Base-by-base conservation (phyloP, 2,797 vertebrate genomes). In the Alosa sapidissima region DNA sequence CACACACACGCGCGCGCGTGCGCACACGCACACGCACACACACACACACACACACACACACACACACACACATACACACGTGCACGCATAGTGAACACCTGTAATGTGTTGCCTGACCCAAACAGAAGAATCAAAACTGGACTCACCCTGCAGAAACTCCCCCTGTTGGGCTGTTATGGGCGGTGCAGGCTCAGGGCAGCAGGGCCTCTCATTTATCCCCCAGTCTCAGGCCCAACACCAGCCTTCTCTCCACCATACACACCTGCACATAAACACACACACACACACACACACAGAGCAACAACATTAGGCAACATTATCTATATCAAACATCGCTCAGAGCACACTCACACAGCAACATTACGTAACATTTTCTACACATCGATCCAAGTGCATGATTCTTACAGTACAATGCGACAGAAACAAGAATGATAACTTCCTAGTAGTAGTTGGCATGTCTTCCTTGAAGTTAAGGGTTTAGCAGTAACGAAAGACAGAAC, bases 101-200 rank as follows among this genome's bases (percentile, higher is more conserved):
- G 24, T 33, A 65, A 9, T 11, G 8, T 33, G 24, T 58, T 65
- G 62, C 62, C 9, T 65, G 60, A 10, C 24, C n/a, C 60, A 28
- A 24, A 24, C n/a, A 9, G 60, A 6, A 28, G 9, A 7, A 28
- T 5, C 28, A 8, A 8, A 28, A 28, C 24, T 65, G 62, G 62
- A 33, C 62, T 65, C 33, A 65, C 62, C 62, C 62, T 65, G 62
- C 62, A 65, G 62, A 33, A 24, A 13, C 62, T 65, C 62, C 62
- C 62, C 62, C 62, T 65, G 62, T 65, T 65, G 62, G 62, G 24
- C 62, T 33, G 24, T 24, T 65, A 65, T 1, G 28, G 62, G 24
- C 9, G 10, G 62, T 65, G 62, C 62, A 65, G 62, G 62, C 24
- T 0, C 24, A 13, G 62, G 62, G 24, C 62, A 33, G 62, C 10